Evolutionary conservation across 2,797 vertebrate species (phyloP).

Genomic region (Glyptemys insculpta): DNA sequence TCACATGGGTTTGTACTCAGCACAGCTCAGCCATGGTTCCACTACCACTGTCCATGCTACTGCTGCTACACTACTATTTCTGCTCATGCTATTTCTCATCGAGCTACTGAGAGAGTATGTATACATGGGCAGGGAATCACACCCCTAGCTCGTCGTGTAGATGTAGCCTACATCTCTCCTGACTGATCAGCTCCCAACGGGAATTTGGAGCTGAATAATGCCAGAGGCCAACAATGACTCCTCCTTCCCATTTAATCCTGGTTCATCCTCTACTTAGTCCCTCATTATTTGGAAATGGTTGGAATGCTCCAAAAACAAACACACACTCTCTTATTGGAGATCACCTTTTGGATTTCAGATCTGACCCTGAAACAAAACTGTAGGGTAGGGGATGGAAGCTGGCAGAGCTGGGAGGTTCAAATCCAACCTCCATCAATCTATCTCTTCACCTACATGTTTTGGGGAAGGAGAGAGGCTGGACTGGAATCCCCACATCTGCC

Average conservation of each 20-base stretch:
- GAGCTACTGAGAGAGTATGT: neutral
- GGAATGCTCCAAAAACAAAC: neutral
- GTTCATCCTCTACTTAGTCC: neutral
- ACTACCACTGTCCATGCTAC: too few species aligned
- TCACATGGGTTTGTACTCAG: neutral
- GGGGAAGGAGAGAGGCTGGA: neutral
- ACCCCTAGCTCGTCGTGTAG: neutral
- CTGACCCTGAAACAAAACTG: neutral
- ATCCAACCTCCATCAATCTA: neutral
- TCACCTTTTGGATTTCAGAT: neutral
- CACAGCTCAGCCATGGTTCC: neutral
- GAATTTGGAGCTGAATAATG: neutral
- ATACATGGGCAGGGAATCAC: neutral
- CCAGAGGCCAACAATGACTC: neutral
- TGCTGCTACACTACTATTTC: neutral
- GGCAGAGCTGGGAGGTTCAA: neutral
- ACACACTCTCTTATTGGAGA: neutral
- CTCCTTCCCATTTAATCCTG: neutral
- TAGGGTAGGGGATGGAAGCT: neutral
- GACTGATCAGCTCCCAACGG: neutral
- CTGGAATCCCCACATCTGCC: neutral
- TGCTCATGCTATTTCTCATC: neutral
- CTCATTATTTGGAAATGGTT: neutral
- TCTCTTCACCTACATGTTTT: neutral
- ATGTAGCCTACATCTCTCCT: neutral